A percentile compares a stretch with the other conserved stretches of the same genome.
These are phyloP conservation scores for Fukomys damarensis DNA, from an alignment of 2,113 vertebrate genomes.

Conservation along the genomic window DNA sequence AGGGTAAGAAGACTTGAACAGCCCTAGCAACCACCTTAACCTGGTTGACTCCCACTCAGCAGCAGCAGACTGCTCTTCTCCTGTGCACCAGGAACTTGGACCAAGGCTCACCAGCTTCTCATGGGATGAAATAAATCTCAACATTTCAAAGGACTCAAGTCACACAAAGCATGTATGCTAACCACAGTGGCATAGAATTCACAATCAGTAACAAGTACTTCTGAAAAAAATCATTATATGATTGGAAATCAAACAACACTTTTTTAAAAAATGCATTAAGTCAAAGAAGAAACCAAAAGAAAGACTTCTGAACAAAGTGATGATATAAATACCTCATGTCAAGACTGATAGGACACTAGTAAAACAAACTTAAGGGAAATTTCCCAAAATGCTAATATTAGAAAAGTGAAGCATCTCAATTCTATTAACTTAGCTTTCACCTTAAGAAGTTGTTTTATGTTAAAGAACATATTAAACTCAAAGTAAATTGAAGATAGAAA, in stretches of 20 bases:
- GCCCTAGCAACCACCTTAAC: background rate
- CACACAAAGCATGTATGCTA: background rate
- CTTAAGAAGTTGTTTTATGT: background rate
- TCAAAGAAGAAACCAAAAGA: background rate
- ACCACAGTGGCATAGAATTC: background rate
- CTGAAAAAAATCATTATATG: background rate
- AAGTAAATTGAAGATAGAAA: background rate
- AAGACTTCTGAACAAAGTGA: background rate
- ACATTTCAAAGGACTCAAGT: background rate
- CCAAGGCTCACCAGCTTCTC: background rate
- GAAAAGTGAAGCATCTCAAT: background rate
- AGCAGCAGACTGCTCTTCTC: background rate
- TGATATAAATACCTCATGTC: background rate
- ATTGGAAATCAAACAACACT: background rate
- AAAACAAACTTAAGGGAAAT: background rate
- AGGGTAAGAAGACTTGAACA: background rate
- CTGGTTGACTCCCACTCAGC: background rate
- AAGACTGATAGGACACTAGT: background rate
- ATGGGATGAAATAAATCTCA: background rate
- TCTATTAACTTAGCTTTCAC: background rate
- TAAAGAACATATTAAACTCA: conserved; percentile 14
- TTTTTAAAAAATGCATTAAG: background rate
- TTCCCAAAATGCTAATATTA: background rate
- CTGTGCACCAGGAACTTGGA: background rate
- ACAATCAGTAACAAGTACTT: background rate